phyloP scores from a whole-genome alignment of 2,797 vertebrate species.

The Xyrichtys novacula region DNA sequence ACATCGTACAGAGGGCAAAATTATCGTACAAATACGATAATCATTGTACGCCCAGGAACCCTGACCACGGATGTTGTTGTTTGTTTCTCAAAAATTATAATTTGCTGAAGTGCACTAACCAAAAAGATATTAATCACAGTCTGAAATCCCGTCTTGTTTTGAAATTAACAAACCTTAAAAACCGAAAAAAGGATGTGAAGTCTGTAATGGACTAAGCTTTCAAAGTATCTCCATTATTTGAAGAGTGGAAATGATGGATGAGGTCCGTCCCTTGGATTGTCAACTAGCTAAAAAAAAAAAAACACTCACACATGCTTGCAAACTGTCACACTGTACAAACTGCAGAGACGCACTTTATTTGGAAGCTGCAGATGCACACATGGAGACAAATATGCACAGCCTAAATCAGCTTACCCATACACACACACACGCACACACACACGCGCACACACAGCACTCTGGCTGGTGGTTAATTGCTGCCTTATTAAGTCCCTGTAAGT shows the following conservation, averaged over 20 bases:
- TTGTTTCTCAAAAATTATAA: not conserved
- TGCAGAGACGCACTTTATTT: not conserved
- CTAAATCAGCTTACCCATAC: constrained; percentile 25
- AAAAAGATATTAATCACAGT: not conserved
- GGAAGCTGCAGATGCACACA: not conserved
- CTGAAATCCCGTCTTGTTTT: not conserved
- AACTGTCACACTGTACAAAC: not conserved
- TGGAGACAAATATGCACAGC: constrained; percentile 13
- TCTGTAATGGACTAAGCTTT: constrained; percentile 25
- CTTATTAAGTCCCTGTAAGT: constrained; percentile 52
- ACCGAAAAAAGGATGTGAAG: constrained; percentile 36
- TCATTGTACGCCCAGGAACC: too few species aligned
- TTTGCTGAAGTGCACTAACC: not conserved
- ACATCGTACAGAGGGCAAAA: too few species aligned
- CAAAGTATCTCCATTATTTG: constrained; percentile 24
- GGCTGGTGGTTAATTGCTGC: constrained; percentile 56
- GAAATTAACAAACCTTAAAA: constrained; percentile 26
- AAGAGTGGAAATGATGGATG: constrained; percentile 50
- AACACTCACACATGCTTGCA: not conserved
- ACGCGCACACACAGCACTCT: constrained; percentile 16
- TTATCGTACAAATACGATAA: too few species aligned
- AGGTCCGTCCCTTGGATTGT: constrained; percentile 1
- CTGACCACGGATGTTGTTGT: too few species aligned
- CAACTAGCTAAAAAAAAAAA: constrained; percentile 12
- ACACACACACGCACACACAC: constrained; percentile 6